Conservation (phyloP, 23 tunicate genomes). For the Clavelina lepadiformis region DNA sequence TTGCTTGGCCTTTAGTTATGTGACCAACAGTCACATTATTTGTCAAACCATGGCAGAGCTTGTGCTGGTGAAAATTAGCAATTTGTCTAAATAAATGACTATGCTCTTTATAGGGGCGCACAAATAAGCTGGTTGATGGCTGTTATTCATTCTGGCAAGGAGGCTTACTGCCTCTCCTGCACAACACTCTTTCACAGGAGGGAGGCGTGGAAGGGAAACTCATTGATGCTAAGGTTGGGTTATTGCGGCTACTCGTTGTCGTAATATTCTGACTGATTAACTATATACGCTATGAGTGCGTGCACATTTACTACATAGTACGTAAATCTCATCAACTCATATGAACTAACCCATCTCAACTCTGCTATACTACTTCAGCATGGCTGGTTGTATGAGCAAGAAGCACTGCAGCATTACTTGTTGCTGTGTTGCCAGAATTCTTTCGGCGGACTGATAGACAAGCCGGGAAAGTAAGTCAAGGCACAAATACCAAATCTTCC, state of each 20-base stretch:
- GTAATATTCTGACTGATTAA: neutral
- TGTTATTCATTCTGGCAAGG: constrained; percentile 99
- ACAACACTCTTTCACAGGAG: constrained; percentile 45
- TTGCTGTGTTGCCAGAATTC: constrained; percentile 82
- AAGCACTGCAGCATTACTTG: constrained; percentile 74
- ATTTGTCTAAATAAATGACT: neutral
- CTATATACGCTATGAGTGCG: no score
- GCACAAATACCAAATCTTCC: no score
- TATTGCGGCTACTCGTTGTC: no score
- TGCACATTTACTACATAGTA: no score
- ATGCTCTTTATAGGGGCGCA: constrained; percentile 63
- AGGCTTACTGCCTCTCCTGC: constrained; percentile 79
- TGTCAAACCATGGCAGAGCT: no score
- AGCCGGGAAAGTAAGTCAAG: constrained; percentile 93
- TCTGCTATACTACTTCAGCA: no score
- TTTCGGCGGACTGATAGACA: constrained; percentile 86
- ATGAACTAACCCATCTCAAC: no score
- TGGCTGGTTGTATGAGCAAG: constrained; percentile 65
- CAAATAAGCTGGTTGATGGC: constrained; percentile 92
- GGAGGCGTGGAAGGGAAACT: constrained; percentile 21
- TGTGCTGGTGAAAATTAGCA: no score
- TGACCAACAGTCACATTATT: no score
- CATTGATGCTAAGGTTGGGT: constrained; percentile 8
- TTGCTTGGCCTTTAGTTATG: no score
- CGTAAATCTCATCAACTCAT: no score